Conservation (phyloP, 2,113 vertebrate species). For the Rhea americana region DNA sequence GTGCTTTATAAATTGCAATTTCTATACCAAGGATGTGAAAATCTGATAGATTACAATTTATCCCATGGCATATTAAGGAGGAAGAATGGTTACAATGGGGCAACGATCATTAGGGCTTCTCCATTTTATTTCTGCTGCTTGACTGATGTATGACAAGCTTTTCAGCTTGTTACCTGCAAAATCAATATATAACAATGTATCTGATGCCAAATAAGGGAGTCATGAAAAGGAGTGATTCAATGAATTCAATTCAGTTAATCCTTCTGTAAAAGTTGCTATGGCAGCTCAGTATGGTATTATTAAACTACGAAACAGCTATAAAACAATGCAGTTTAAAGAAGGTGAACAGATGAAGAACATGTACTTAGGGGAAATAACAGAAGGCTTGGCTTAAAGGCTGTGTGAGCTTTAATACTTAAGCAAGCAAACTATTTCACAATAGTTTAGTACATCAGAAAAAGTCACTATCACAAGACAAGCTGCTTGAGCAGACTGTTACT, state of each 20-base stretch:
- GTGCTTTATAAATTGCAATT: not conserved
- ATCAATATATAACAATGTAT: not conserved
- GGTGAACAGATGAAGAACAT: not conserved
- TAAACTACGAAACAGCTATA: not conserved
- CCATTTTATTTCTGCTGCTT: not conserved
- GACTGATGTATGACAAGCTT: not conserved
- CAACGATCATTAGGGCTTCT: not conserved
- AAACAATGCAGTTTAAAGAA: not conserved
- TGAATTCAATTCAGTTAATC: not conserved
- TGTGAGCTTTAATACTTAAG: not conserved
- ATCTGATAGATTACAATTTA: not conserved
- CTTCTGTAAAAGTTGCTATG: not conserved
- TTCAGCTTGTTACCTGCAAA: not conserved
- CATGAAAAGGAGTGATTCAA: not conserved
- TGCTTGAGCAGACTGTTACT: not conserved
- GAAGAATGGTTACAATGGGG: not conserved
- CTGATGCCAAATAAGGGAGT: not conserved
- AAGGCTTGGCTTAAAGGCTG: not conserved
- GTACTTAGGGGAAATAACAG: not conserved
- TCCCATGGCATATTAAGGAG: not conserved
- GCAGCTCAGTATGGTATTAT: not conserved
- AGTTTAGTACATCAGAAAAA: not conserved
- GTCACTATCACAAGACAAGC: not conserved
- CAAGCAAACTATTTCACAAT: not conserved
- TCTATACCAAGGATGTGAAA: not conserved